Evolutionary conservation across 53 echinoderm and acorn worm species (phyloP).

Genomic region (Antedon mediterranea): DNA sequence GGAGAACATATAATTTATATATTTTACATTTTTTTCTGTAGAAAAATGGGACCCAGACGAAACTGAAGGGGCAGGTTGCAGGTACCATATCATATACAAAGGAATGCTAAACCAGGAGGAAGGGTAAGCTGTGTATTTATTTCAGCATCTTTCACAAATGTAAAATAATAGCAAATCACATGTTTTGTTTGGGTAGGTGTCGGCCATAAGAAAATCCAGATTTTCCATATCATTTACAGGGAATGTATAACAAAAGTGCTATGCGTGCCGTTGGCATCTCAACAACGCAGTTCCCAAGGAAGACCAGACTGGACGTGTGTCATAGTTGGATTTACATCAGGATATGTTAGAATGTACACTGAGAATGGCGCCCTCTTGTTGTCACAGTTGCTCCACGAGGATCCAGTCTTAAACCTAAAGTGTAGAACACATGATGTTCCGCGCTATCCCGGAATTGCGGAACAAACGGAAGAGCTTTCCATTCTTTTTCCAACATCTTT

Average conservation of each 20-base stretch:
- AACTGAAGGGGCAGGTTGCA: slow-evolving; percentile 67
- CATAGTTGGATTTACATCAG: slow-evolving; percentile 70
- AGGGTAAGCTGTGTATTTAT: slow-evolving; percentile 34
- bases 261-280: slow-evolving; percentile 88
- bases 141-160: neutral
- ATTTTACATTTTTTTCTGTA: slow-evolving; percentile 29
- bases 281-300: slow-evolving; percentile 93
- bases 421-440: slow-evolving; percentile 84
- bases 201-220: too few relatives aligned
- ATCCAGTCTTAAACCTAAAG: slow-evolving; percentile 85
- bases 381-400: slow-evolving; percentile 88
- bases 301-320: slow-evolving; percentile 99
- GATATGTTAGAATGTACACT: slow-evolving; percentile 86
- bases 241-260: slow-evolving; percentile 81
- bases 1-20: too few relatives aligned
- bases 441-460: slow-evolving; percentile 76
- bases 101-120: slow-evolving; percentile 76
- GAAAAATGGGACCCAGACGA: slow-evolving; percentile 90
- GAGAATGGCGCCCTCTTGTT: slow-evolving; percentile 88
- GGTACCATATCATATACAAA: slow-evolving; percentile 78
- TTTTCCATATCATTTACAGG: slow-evolving; percentile 19
- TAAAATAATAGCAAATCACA: too few relatives aligned
- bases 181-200: too few relatives aligned
- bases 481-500: slow-evolving; percentile 85
- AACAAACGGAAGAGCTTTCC: slow-evolving; percentile 90